Evolutionary conservation across 1,140 invertebrate genomes (phyloP).

Genomic region (Apis cerana): DNA sequence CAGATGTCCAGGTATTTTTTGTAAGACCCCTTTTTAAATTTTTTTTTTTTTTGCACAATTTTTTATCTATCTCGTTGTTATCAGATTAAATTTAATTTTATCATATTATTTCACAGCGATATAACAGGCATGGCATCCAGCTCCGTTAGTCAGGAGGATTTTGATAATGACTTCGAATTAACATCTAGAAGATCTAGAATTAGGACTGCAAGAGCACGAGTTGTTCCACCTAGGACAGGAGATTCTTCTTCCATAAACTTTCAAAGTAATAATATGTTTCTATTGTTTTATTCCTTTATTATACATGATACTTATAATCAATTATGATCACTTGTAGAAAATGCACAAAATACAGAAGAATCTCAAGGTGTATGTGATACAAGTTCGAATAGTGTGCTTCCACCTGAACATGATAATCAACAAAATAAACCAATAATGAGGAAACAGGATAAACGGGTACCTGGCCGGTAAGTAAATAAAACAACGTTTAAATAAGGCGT

Average conservation of each 20-base stretch:
- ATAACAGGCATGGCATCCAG: conserved; percentile 84
- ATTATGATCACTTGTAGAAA: conserved; percentile 64
- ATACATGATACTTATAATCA: not conserved
- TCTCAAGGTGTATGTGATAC: conserved; percentile 69
- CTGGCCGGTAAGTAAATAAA: conserved; percentile 64
- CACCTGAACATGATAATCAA: conserved; percentile 66
- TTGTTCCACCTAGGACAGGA: conserved; percentile 78
- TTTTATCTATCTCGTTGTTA: not conserved
- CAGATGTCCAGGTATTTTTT: conserved; percentile 76
- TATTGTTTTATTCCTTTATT: not conserved
- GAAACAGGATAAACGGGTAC: conserved; percentile 71
- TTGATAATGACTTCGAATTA: conserved; percentile 84
- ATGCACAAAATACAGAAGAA: conserved; percentile 66
- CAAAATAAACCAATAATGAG: conserved; percentile 73
- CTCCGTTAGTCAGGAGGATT: conserved; percentile 86
- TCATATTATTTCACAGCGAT: conserved; percentile 57
- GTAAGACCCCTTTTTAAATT: conserved; percentile 66
- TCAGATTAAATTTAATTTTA: not conserved
- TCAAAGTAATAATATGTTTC: conserved; percentile 61
- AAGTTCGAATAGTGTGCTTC: conserved; percentile 65
- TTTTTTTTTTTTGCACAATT: conserved; percentile 35
- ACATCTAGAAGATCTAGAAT: conserved; percentile 82
- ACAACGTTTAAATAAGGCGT: not conserved
- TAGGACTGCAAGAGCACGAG: conserved; percentile 81
- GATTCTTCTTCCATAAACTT: conserved; percentile 69